Evolutionary conservation across 2,797 vertebrate genomes (phyloP).

Genomic region (Malacoctenus gilli): DNA sequence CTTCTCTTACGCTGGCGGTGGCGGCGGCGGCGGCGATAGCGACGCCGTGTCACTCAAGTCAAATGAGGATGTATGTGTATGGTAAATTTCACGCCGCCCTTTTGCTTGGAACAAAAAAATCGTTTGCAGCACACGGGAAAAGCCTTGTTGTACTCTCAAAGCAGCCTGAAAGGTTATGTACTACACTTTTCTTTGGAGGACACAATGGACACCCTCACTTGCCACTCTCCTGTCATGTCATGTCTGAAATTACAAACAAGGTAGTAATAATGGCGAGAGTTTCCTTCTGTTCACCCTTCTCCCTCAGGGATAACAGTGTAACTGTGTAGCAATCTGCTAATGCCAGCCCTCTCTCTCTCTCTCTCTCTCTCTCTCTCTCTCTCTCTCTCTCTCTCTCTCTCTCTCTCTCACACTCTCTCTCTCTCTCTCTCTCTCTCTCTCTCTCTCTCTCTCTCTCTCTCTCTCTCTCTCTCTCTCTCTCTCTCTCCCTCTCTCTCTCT

Average conservation of each 20-base stretch:
- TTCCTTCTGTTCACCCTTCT: constrained; percentile 50
- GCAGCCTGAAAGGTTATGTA: constrained; percentile 14
- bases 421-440: too few relatives aligned
- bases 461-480: constrained; percentile 51
- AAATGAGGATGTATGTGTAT: too few relatives aligned
- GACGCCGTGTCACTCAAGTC: too few relatives aligned
- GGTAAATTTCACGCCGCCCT: not conserved
- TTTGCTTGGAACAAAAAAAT: constrained; percentile 5
- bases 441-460: constrained; percentile 48
- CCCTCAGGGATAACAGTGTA: constrained; percentile 46
- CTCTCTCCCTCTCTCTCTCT: constrained; percentile 44
- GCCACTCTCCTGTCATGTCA: constrained; percentile 48
- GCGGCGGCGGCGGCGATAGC: too few relatives aligned
- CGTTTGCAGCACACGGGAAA: not conserved
- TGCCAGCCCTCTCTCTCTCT: constrained; percentile 47
- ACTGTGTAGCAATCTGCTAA: constrained; percentile 50
- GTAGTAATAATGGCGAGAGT: constrained; percentile 51
- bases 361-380: constrained; percentile 43
- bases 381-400: constrained; percentile 48
- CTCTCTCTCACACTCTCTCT: too few relatives aligned
- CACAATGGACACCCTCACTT: constrained; percentile 29
- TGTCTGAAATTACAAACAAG: constrained; percentile 71
- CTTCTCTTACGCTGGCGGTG: not conserved
- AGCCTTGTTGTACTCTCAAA: constrained; percentile 10
- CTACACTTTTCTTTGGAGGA: constrained; percentile 30